phyloP scores from a whole-genome alignment of 37 sponge, comb jelly and placozoan species.

The Tethya wilhelma region DNA sequence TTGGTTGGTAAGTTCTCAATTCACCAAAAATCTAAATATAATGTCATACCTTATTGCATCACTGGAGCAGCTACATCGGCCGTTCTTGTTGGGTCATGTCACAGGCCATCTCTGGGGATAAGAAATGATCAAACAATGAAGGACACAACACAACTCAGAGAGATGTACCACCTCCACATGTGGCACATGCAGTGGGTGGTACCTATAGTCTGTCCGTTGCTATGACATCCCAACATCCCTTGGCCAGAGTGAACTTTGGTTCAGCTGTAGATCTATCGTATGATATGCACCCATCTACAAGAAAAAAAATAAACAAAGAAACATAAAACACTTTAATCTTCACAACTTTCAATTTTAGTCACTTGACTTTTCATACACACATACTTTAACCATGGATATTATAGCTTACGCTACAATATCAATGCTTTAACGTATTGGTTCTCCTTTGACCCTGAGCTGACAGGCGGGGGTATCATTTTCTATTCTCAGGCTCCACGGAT shows the following conservation, averaged over 20 bases:
- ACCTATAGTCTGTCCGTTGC: slow-evolving; percentile 85
- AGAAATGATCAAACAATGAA: neutral
- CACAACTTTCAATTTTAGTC: neutral
- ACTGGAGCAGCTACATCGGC: slow-evolving; percentile 92
- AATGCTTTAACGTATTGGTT: slow-evolving; percentile 89
- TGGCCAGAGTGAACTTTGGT: slow-evolving; percentile 85
- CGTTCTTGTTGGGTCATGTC: slow-evolving; percentile 86
- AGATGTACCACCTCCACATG: slow-evolving; percentile 62
- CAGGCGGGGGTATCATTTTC: slow-evolving; percentile 88
- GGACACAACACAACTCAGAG: neutral
- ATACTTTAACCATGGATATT: too few species aligned
- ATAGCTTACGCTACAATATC: neutral
- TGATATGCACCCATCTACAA: slow-evolving; percentile 95
- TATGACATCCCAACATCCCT: slow-evolving; percentile 88
- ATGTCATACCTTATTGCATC: slow-evolving; percentile 88
- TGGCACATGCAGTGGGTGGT: neutral
- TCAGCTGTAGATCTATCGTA: slow-evolving; percentile 87
- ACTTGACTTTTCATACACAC: neutral
- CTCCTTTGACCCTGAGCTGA: slow-evolving; percentile 79
- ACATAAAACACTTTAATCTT: neutral
- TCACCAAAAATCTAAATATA: neutral
- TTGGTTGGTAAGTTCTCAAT: neutral
- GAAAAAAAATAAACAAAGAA: neutral
- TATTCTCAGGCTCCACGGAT: slow-evolving; percentile 73
- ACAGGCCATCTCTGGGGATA: slow-evolving; percentile 69